These are phyloP conservation scores for Clarias magur DNA, from an alignment of 2,113 vertebrate species.

Conservation along the genomic window DNA sequence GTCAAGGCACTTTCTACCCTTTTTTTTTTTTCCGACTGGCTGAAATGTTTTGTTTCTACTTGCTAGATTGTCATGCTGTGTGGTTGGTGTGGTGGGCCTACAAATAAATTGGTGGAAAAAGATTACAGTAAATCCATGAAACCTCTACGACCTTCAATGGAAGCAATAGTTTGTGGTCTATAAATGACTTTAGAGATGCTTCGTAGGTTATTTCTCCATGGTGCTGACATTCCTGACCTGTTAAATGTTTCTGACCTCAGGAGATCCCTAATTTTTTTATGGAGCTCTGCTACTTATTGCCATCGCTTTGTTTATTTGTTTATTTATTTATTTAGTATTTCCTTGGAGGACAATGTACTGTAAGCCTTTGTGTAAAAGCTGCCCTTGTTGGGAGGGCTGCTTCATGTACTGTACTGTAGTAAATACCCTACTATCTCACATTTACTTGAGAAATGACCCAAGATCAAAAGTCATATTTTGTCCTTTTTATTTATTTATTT, in stretches of 20 bases:
- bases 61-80: neutral
- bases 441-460: conserved; percentile 12
- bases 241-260: neutral
- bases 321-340: neutral
- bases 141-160: neutral
- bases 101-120: neutral
- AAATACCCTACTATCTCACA: neutral
- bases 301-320: neutral
- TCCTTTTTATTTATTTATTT: neutral
- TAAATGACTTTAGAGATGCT: neutral
- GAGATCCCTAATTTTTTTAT: neutral
- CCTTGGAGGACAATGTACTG: neutral
- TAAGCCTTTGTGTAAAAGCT: neutral
- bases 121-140: neutral
- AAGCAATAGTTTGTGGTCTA: neutral
- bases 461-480: neutral
- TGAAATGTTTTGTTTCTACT: neutral
- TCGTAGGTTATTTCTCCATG: neutral
- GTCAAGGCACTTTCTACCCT: neutral
- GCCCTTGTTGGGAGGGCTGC: neutral
- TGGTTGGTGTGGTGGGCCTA: neutral
- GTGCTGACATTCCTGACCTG: neutral
- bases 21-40: too few relatives aligned
- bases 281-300: neutral
- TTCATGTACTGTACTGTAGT: neutral